Percentiles rank a stretch among this genome's conserved stretches.
Evolutionary conservation across 2,797 vertebrate genomes (phyloP).

Genomic region (Lemur catta): DNA sequence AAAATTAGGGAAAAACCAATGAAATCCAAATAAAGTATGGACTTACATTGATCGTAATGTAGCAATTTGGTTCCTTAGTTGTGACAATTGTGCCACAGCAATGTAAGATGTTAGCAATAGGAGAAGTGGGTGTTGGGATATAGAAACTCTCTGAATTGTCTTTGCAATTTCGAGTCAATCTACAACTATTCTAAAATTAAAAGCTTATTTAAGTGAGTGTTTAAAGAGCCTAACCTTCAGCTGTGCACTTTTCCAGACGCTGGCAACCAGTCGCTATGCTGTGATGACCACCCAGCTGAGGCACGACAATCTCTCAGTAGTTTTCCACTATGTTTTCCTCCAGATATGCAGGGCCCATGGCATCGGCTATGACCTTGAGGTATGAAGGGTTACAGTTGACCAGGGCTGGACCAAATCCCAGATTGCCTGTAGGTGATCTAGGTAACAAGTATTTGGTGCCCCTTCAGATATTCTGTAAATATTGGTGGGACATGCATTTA

Average conservation of each 20-base stretch:
- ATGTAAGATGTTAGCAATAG: background rate
- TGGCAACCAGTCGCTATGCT: slow-evolving; percentile 80
- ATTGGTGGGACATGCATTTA: background rate
- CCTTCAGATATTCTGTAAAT: background rate
- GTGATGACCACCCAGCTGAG: slow-evolving; percentile 87
- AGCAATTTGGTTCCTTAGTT: background rate
- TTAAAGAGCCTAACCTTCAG: background rate
- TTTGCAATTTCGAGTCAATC: background rate
- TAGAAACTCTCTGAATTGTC: background rate
- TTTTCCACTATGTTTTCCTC: slow-evolving; percentile 88
- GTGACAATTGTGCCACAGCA: background rate
- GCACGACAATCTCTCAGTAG: slow-evolving; percentile 87
- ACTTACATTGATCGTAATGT: background rate
- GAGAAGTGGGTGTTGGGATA: background rate
- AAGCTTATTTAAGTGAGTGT: background rate
- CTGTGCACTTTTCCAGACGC: slow-evolving; percentile 61
- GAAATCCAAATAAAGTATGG: background rate
- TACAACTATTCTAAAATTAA: background rate
- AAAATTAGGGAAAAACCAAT: background rate
- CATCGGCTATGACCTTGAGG: slow-evolving; percentile 91
- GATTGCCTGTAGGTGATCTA: background rate
- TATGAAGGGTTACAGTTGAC: slow-evolving; percentile 73
- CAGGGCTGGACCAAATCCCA: background rate
- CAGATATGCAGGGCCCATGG: slow-evolving; percentile 88
- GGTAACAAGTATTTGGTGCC: background rate